These are phyloP conservation scores for Drosophila melanocephala DNA, from an alignment of 2,888 invertebrate genomes.

Conservation along the genomic window DNA sequence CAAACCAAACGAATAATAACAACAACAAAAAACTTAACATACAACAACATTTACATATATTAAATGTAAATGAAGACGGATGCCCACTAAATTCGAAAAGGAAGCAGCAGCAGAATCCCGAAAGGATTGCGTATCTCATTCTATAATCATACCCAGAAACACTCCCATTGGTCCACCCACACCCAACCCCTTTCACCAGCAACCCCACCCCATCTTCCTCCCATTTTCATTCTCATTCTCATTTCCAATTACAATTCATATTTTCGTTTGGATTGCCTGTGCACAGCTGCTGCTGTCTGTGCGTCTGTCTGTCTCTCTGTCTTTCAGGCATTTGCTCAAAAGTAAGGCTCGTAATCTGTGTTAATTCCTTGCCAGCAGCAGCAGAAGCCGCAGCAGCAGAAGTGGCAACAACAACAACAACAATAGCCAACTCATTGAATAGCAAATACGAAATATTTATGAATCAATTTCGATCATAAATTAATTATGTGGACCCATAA, in stretches of 20 bases:
- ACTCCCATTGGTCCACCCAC: not conserved
- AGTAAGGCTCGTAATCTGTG: conserved; percentile 12
- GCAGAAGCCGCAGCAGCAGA: not conserved
- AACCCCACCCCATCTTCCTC: not conserved
- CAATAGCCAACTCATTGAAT: conserved; percentile 6
- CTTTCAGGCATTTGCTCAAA: conserved; percentile 5
- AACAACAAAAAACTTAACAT: not conserved
- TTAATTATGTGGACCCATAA: conserved; percentile 45
- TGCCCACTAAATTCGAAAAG: conserved; percentile 4
- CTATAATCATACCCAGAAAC: not conserved
- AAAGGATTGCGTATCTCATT: conserved; percentile 13
- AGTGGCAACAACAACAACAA: not conserved
- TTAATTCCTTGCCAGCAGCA: conserved; percentile 7
- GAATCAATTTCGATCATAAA: conserved; percentile 61
- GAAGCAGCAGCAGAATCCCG: not conserved
- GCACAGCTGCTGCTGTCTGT: conserved; percentile 4
- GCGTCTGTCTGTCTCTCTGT: not conserved
- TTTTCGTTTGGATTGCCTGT: conserved; percentile 13
- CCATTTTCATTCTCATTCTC: not conserved
- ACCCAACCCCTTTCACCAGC: not conserved
- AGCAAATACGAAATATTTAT: conserved; percentile 60
- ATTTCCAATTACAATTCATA: conserved; percentile 20
- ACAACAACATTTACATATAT: conserved; percentile 13
- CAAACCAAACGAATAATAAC: conserved; percentile 14
- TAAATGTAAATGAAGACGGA: conserved; percentile 22